These are phyloP conservation scores for Callocephalon fimbriatum DNA, from an alignment of 2,113 vertebrate genomes.

Conservation along the genomic window DNA sequence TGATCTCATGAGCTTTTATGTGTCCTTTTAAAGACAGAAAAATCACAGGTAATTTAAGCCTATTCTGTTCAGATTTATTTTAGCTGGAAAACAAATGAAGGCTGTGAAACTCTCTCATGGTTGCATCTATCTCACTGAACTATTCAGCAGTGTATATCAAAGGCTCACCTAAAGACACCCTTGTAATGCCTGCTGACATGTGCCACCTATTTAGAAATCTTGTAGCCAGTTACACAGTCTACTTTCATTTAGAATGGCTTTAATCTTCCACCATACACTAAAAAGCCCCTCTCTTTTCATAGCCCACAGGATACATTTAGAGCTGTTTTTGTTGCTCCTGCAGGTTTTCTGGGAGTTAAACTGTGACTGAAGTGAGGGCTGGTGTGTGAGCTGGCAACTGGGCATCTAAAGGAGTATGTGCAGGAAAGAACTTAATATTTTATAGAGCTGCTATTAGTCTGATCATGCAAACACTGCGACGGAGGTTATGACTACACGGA, in stretches of 20 bases:
- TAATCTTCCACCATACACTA: constrained; percentile 23
- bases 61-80: constrained; percentile 56
- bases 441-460: not conserved
- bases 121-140: not conserved
- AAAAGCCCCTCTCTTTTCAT: not conserved
- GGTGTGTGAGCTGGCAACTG: not conserved
- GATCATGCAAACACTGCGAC: not conserved
- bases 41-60: constrained; percentile 54
- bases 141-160: constrained; percentile 31
- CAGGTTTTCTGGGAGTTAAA: constrained; percentile 7
- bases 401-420: not conserved
- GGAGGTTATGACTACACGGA: not conserved
- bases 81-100: constrained; percentile 62
- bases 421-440: not conserved
- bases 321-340: not conserved
- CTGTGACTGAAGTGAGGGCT: not conserved
- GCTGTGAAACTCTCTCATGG: constrained; percentile 21
- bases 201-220: constrained; percentile 51
- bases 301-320: not conserved
- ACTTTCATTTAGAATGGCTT: constrained; percentile 48
- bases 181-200: constrained; percentile 51
- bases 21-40: constrained; percentile 50
- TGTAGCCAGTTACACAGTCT: constrained; percentile 9
- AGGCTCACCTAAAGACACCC: constrained; percentile 48
- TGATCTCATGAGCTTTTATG: constrained; percentile 43